phyloP scores from a whole-genome alignment of 2,113 vertebrate species.

The Hippocampus abdominalis region DNA sequence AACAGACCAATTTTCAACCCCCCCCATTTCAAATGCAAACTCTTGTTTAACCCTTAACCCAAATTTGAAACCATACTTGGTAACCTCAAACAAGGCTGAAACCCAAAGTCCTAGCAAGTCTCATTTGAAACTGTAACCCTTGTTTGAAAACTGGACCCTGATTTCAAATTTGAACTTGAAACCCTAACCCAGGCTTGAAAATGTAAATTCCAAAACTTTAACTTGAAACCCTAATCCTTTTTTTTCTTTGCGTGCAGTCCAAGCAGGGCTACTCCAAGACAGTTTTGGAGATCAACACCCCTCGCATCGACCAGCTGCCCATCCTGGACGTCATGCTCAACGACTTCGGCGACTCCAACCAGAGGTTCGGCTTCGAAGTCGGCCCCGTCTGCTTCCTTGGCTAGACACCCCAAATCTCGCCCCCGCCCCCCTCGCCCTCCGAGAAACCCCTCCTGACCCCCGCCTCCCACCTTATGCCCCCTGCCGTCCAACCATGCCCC shows the following conservation, averaged over 20 bases:
- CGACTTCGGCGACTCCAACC: slow-evolving; percentile 97
- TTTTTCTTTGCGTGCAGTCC: slow-evolving; percentile 66
- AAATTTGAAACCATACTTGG: not conserved
- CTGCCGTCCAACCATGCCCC: slow-evolving; percentile 74
- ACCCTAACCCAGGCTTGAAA: not conserved
- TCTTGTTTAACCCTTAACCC: not conserved
- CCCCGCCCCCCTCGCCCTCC: slow-evolving; percentile 65
- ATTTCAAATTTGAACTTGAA: not conserved
- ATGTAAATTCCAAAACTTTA: not conserved
- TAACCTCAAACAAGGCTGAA: not conserved
- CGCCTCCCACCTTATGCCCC: slow-evolving; percentile 69
- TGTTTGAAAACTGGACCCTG: not conserved
- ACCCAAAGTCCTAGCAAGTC: not conserved
- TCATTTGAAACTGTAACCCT: not conserved
- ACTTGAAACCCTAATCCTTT: not conserved
- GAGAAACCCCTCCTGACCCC: slow-evolving; percentile 56
- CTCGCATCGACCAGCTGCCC: slow-evolving; percentile 96
- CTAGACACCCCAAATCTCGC: slow-evolving; percentile 68
- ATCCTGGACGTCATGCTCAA: slow-evolving; percentile 98
- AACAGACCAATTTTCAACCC: not conserved
- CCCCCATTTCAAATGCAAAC: not conserved
- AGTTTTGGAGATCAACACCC: slow-evolving; percentile 94
- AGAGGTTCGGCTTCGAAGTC: slow-evolving; percentile 98
- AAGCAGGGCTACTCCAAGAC: slow-evolving; percentile 90
- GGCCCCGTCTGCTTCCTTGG: slow-evolving; percentile 96